Conservation (phyloP, 1,140 invertebrate species). For the Caenorhabditis briggsae region DNA sequence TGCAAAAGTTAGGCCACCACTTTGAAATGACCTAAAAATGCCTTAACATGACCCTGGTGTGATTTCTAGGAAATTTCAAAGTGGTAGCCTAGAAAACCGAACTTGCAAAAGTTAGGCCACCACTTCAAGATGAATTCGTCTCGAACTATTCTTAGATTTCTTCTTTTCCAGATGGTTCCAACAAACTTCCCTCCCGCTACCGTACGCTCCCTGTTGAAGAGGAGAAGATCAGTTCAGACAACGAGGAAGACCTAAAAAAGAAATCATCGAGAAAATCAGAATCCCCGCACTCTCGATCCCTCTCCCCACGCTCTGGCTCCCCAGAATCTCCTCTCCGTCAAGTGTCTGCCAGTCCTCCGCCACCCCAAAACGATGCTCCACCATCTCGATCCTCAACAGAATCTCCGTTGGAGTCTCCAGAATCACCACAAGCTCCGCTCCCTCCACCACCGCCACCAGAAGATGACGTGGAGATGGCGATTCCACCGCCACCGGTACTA, state of each 20-base stretch:
- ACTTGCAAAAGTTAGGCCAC: too few relatives aligned
- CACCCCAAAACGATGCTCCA: not conserved
- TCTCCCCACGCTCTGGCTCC: too few relatives aligned
- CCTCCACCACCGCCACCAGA: not conserved
- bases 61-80: too few relatives aligned
- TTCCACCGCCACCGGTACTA: not conserved
- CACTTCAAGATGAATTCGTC: too few relatives aligned
- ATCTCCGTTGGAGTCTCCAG: not conserved
- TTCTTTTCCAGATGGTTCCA: not conserved
- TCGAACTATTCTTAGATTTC: too few relatives aligned
- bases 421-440: not conserved
- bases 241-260: not conserved
- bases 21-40: too few relatives aligned
- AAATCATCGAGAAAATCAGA: too few relatives aligned
- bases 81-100: too few relatives aligned
- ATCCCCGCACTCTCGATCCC: too few relatives aligned
- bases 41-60: too few relatives aligned
- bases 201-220: not conserved
- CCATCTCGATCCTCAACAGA: not conserved
- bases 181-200: slow-evolving; percentile 19
- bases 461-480: not conserved
- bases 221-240: slow-evolving; percentile 38
- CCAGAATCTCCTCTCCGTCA: not conserved
- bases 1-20: too few relatives aligned
- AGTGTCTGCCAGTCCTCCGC: not conserved